Evolutionary conservation across 2,113 vertebrate genomes (phyloP).

Genomic region (Cnemophilus loriae): DNA sequence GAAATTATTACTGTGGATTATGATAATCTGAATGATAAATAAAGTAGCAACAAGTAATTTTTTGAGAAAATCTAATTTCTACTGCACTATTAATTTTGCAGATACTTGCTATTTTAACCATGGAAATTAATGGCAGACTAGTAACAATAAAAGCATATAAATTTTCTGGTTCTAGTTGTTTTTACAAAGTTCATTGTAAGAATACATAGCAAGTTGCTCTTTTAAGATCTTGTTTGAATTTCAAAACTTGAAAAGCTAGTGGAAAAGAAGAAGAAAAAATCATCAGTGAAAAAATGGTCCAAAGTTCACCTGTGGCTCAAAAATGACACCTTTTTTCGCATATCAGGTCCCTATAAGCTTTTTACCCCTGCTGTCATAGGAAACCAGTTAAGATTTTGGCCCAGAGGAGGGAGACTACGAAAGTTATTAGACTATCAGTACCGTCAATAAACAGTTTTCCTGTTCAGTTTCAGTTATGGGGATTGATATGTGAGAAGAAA

Average conservation of each 20-base stretch:
- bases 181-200: not conserved
- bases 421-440: not conserved
- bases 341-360: not conserved
- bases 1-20: not conserved
- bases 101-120: not conserved
- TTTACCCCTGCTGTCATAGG: not conserved
- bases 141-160: not conserved
- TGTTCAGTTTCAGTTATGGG: not conserved
- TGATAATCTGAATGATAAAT: not conserved
- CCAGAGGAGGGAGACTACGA: rapidly evolving
- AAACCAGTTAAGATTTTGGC: not conserved
- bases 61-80: not conserved
- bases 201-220: not conserved
- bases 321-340: not conserved
- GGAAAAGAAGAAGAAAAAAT: not conserved
- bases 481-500: not conserved
- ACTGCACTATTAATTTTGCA: not conserved
- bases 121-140: not conserved
- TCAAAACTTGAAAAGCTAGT: not conserved
- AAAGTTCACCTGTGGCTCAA: not conserved
- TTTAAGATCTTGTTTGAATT: not conserved
- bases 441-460: not conserved
- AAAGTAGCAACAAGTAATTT: not conserved
- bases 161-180: not conserved
- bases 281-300: not conserved